Evolutionary conservation across 2,113 vertebrate species (phyloP), one percentile per base, ranked within the genome.

Genomic region (Hirundichthys speculiger): DNA sequence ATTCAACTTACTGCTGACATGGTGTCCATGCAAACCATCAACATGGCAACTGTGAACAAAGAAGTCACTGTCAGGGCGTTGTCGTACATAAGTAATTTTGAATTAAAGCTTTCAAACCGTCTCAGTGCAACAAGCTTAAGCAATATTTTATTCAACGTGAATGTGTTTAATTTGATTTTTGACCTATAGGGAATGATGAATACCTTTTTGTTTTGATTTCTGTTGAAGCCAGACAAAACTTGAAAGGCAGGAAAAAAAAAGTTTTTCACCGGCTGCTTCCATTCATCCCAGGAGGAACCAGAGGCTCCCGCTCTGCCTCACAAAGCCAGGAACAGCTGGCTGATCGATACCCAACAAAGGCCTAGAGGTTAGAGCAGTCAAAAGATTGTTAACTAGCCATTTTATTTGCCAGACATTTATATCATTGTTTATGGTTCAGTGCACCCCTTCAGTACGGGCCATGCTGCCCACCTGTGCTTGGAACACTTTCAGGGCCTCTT

Each of bases 351-450:
- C 65, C 63, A 43, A 93, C 92, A 93, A 92, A 92, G 75, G 89
- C 88, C 87, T 80, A 67, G 90, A 92, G 92, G 91, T 92, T 93
- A 90, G 89, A 85, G 91, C 90, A 90, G 91, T 93, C 92, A 93
- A 92, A 92, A 92, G 91, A 93, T 90, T 93, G 92, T 93, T 93
- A 93, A 93, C 92, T 91, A 91, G 90, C 92, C 90, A 92, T 92
- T 93, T 93, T 90, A 92, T 92, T 90, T 93, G 85, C 85, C 89
- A 92, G 91, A 92, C 90, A 90, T 94, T 93, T 92, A 93, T 92
- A 92, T 92, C 88, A 92, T 91, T 92, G 89, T 93, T 92, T 89
- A 88, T 83, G 92, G 92, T 92, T 86, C 88, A 89, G 72, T 63
- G 89, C 80, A 64, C 80, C 85, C 65, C 84, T 92, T 92, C 85